Evolutionary conservation across 2,888 invertebrate genomes (phyloP).

Genomic region (Gonocerus acuteangulatus): DNA sequence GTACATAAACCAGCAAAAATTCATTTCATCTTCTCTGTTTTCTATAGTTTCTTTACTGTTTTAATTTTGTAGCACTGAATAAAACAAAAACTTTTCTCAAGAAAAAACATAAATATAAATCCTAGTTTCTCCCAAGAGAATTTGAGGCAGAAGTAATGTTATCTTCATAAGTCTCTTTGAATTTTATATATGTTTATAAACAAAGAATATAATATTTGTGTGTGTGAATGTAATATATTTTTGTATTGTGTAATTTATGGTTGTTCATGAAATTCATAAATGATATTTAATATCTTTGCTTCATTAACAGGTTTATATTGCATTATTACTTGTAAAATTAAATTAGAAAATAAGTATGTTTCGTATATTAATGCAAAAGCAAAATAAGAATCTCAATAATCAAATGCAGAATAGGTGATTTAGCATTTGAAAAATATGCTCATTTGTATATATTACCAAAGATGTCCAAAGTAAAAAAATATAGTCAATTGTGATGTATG

Average conservation of each 20-base stretch:
- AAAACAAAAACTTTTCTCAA: too few species aligned
- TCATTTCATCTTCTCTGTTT: neutral
- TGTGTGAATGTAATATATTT: constrained; percentile 23
- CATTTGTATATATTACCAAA: constrained; percentile 25
- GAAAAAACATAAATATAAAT: too few species aligned
- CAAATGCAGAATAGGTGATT: constrained; percentile 8
- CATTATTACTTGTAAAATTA: neutral
- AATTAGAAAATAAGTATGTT: neutral
- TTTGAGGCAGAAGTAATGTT: too few species aligned
- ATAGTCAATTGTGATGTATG: constrained; percentile 25
- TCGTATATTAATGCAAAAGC: neutral
- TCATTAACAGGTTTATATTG: neutral
- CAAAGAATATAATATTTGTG: constrained; percentile 18
- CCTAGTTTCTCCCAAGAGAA: too few species aligned
- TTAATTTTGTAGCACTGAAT: too few species aligned
- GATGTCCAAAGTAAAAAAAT: constrained; percentile 24
- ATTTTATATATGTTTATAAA: constrained; percentile 18
- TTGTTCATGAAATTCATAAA: constrained; percentile 1
- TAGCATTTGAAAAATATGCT: constrained; percentile 15
- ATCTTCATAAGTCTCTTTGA: neutral
- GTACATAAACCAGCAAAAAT: constrained; percentile 12
- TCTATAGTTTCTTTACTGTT: too few species aligned
- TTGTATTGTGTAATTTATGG: constrained; percentile 20
- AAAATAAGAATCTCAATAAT: neutral
- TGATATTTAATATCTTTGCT: constrained; percentile 3